A percentile compares a stretch with the other conserved stretches of the same genome.
These are phyloP conservation scores for Melanotaenia nigrans DNA, from an alignment of 2,797 vertebrate species.

Conservation along the genomic window DNA sequence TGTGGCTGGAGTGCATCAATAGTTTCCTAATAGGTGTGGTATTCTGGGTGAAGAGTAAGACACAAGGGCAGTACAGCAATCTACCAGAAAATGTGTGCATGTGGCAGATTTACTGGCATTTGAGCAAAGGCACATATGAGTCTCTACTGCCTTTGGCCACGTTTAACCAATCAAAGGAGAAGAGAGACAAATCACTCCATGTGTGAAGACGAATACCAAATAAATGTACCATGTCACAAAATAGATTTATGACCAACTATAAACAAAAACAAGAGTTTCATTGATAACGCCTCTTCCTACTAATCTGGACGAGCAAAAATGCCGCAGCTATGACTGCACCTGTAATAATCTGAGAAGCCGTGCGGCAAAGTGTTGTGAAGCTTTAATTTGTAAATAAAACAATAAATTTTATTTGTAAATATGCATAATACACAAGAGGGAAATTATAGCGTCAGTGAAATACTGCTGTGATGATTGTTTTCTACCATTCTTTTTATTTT, in stretches of 20 bases:
- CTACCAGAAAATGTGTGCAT: constrained; percentile 72
- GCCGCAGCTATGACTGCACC: neutral
- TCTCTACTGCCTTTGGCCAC: neutral
- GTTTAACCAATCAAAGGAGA: constrained; percentile 27
- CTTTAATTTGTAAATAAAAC: neutral
- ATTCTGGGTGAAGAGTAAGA: constrained; percentile 70
- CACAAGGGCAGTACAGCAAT: constrained; percentile 41
- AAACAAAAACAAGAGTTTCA: neutral
- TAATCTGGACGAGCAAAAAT: too few species aligned
- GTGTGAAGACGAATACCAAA: constrained; percentile 18
- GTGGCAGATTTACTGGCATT: constrained; percentile 75
- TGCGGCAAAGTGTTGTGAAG: neutral
- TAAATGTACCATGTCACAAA: neutral
- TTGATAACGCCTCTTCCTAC: neutral
- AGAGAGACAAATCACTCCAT: constrained; percentile 1
- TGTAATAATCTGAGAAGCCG: neutral
- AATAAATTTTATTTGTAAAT: neutral
- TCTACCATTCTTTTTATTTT: neutral
- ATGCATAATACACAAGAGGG: too few species aligned
- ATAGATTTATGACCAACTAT: neutral
- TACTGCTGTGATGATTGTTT: neutral
- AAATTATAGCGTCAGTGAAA: neutral
- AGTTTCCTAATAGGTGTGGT: constrained; percentile 67
- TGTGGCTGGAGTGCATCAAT: constrained; percentile 80
- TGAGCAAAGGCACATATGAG: constrained; percentile 59